Evolutionary conservation across 2,113 vertebrate genomes (phyloP).

Genomic region (Vombatus ursinus): DNA sequence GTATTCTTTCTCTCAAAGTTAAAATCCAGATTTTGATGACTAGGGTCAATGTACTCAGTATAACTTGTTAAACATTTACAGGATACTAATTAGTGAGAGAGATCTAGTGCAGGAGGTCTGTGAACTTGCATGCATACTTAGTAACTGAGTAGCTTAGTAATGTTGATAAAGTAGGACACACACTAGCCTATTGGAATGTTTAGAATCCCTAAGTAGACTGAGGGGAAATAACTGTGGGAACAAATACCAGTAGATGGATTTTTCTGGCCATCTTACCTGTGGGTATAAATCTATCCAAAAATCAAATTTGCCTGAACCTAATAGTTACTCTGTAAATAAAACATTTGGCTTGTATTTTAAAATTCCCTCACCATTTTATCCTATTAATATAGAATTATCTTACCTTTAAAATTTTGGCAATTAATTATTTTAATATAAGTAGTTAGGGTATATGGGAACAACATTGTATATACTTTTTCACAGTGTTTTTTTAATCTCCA

Average conservation of each 20-base stretch:
- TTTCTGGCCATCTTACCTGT: too few species aligned
- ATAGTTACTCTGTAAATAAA: background rate
- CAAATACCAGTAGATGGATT: background rate
- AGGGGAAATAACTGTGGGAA: background rate
- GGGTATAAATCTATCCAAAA: background rate
- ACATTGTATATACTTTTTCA: background rate
- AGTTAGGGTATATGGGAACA: background rate
- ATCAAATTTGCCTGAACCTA: background rate
- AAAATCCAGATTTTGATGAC: conserved; percentile 2
- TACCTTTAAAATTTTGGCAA: background rate
- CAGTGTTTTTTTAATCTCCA: background rate
- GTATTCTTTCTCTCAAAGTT: background rate
- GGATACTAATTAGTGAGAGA: conserved; percentile 25
- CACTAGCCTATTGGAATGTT: conserved; percentile 26
- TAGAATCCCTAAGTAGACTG: background rate
- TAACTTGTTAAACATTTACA: conserved; percentile 51
- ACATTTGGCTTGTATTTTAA: background rate
- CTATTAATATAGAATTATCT: background rate
- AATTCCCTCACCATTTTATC: background rate
- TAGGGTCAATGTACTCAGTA: background rate
- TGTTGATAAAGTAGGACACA: conserved; percentile 5
- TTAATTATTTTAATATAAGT: background rate
- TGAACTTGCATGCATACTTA: background rate
- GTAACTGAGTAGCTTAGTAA: conserved; percentile 46
- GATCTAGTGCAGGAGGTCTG: background rate